Evolutionary conservation across 2,113 vertebrate species (phyloP), one percentile per base, ranked within the genome.

Genomic region (Anthoscopus minutus): DNA sequence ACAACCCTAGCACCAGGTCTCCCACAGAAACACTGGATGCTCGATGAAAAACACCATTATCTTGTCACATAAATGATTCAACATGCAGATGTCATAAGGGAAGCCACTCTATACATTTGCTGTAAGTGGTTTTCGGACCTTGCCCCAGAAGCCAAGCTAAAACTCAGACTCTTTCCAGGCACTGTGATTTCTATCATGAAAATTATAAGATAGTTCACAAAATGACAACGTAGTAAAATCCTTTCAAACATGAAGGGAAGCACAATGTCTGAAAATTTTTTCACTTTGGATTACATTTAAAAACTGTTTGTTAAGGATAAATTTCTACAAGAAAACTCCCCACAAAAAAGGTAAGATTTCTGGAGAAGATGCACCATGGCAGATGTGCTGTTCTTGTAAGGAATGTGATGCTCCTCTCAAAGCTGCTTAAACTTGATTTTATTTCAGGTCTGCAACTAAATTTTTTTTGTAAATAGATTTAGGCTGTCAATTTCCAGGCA

Each of bases 391-490:
- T 91, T 96, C 89, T 89, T 93, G 54, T 93, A 96, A 86, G 92
- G 90, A 80, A 95, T 88, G 88, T 31, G 93, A 91, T 94, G 89
- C 61, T 96, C 86, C 88, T 88, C 91, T 96, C 74, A 82, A 95
- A 96, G 96, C 95, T 95, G 93, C n/a, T 96, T 96, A 97, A 97
- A 98, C 94, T 94, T 95, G 96, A 98, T 98, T 98, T 97, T 97
- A 98, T 98, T 97, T 98, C 96, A 96, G 92, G 96, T 86, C 94
- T 91, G 92, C 89, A 97, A 95, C 90, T 93, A 96, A 97, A 92
- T 98, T 97, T 97, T 97, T 98, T 97, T 97, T 94, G 93, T 98
- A 98, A 98, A 97, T 98, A 98, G 98, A 98, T 98, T 98, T 97
- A 91, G 94, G 94, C 97, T 97, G 97, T 98, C 98, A 98, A 97